Base-by-base conservation (phyloP, 2,888 invertebrate genomes). In the Drosophila pegasa region DNA sequence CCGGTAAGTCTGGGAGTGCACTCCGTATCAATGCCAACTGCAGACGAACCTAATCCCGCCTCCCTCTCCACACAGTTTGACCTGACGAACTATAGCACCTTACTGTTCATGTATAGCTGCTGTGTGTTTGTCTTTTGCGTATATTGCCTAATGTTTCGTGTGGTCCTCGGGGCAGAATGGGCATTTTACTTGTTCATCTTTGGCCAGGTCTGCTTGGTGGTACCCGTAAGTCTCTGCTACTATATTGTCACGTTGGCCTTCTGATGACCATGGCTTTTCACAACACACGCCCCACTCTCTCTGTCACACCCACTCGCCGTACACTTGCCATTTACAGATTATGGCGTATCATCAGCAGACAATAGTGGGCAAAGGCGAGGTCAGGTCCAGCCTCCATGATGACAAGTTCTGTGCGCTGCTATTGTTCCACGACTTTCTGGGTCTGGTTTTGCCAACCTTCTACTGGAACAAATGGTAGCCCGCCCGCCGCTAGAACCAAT, bases 271-370 rank as follows among this genome's bases (percentile, higher is more conserved):
- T n/a, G 40, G 60, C 52, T 71, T 70, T 33, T 8, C 48, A 20
- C 9, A 38, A 29, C 41, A 41, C 31, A 37, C 22, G 33, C 25
- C 43, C 43, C 25, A 25, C n/a, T 25, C 9, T 25, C 25, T 4
- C 7, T 22, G 47, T 25, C 43, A 12, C 65, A 33, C 16, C 18
- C 48, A 20, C 43, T 52, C 55, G 29, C 33, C 54, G 9, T 40
- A 16, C 57, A 29, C 31, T 41, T 29, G 60, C 51, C 59, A 79
- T 56, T 84, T 68, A 55, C 83, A 84, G 84, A 63, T 87, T 43
- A 47, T 80, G 6, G 27, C 75, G 50, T 84, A 73, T 87, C 85
- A 87, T 75, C 62, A 72, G 72, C 85, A 84, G 66, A 52, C 64
- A 37, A 64, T 85, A 22, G 50, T 71, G 40, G 84, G 85, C 0